These are phyloP conservation scores for Tachyglossus aculeatus DNA, from an alignment of 2,797 vertebrate genomes.

Conservation along the genomic window DNA sequence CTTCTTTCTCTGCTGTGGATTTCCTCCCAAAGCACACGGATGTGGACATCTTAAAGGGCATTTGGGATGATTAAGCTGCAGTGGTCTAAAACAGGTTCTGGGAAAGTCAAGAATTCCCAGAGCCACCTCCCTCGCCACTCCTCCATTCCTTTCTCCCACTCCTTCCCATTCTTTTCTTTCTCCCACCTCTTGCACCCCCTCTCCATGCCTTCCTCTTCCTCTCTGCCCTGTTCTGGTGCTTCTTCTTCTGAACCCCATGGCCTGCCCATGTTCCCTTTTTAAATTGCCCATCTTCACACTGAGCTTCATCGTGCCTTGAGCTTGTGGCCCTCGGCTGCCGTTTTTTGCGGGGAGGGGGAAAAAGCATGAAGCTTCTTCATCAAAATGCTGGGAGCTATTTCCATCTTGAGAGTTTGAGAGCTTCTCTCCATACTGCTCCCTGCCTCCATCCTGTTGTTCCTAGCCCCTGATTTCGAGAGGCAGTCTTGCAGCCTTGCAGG, in stretches of 20 bases:
- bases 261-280: too few relatives aligned
- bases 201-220: not conserved
- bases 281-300: too few relatives aligned
- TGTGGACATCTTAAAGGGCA: too few relatives aligned
- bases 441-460: not conserved
- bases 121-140: not conserved
- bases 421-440: too few relatives aligned
- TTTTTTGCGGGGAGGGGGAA: too few relatives aligned
- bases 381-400: too few relatives aligned
- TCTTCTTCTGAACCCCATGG: too few relatives aligned
- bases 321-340: conserved; percentile 20
- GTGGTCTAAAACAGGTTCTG: not conserved
- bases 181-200: too few relatives aligned
- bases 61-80: not conserved
- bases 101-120: not conserved
- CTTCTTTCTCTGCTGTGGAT: too few relatives aligned
- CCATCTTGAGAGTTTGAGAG: too few relatives aligned
- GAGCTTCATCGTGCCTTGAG: conserved; percentile 33
- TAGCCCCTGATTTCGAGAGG: not conserved
- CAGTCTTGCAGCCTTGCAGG: not conserved
- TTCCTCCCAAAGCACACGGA: too few relatives aligned
- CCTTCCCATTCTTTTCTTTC: not conserved
- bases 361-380: too few relatives aligned
- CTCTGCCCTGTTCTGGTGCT: not conserved
- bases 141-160: not conserved